Percentiles rank a stretch among this genome's conserved stretches.
Conservation (phyloP, 2,797 vertebrate genomes). For the Anguilla pacifica region DNA sequence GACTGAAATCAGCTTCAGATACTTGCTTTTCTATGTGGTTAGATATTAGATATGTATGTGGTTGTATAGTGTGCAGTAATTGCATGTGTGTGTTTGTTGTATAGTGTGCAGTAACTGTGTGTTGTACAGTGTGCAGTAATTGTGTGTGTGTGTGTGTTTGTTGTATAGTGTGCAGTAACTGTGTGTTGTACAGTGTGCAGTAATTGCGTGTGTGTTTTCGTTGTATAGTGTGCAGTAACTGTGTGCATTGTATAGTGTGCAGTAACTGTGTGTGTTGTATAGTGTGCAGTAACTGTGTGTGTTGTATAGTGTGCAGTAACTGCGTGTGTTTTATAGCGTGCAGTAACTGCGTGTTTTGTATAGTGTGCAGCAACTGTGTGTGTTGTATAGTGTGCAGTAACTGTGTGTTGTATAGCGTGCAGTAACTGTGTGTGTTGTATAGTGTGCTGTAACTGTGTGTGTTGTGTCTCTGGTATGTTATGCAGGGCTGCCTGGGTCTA, state of each 20-base stretch:
- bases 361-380: constrained; percentile 12
- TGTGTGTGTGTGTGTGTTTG: background rate
- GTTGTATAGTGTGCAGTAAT: background rate
- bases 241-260: background rate
- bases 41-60: too few species aligned
- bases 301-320: background rate
- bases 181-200: background rate
- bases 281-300: constrained; percentile 23
- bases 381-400: background rate
- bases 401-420: constrained; percentile 14
- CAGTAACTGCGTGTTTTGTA: background rate
- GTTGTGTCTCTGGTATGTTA: constrained; percentile 39
- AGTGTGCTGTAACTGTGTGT: constrained; percentile 7
- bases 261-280: background rate
- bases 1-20: background rate
- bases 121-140: background rate
- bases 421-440: background rate
- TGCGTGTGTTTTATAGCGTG: background rate
- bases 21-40: background rate
- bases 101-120: background rate
- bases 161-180: too few species aligned
- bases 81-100: background rate
- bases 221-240: background rate
- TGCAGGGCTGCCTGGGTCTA: constrained; percentile 92
- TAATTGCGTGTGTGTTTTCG: background rate